Evolutionary conservation across 2,113 vertebrate species (phyloP).

Genomic region (Furnarius figulus): DNA sequence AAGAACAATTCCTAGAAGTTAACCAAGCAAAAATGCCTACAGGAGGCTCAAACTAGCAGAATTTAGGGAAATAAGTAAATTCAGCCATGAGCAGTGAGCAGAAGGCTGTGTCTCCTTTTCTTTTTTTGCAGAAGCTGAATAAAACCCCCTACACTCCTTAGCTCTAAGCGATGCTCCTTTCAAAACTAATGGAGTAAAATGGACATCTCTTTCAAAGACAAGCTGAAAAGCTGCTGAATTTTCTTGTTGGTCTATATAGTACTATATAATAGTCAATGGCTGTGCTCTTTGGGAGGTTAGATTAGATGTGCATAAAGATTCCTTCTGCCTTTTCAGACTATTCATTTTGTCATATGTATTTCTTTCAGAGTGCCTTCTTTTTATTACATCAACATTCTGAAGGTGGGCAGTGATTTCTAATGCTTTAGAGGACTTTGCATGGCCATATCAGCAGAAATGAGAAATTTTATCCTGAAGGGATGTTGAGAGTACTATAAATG

Average conservation of each 20-base stretch:
- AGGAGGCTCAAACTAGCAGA: not conserved
- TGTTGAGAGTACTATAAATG: not conserved
- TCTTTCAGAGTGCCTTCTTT: not conserved
- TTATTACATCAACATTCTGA: not conserved
- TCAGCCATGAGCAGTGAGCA: not conserved
- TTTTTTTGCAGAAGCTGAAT: not conserved
- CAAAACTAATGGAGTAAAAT: slow-evolving; percentile 11
- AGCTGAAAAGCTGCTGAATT: not conserved
- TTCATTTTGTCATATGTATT: not conserved
- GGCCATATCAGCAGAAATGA: not conserved
- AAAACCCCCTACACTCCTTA: not conserved
- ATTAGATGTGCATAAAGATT: not conserved
- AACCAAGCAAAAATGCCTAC: not conserved
- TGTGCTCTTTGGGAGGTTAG: not conserved
- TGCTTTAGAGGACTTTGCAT: not conserved
- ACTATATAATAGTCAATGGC: not conserved
- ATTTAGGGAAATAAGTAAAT: not conserved
- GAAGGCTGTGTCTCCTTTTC: not conserved
- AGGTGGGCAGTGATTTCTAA: not conserved
- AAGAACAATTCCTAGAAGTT: not conserved
- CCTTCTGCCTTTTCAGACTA: not conserved
- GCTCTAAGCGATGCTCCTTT: slow-evolving; percentile 1
- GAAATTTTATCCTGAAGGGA: not conserved
- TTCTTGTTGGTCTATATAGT: not conserved
- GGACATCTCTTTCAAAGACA: not conserved